A percentile compares a stretch with the other conserved stretches of the same genome.
These are phyloP conservation scores for Drosophila merina DNA, from an alignment of 2,888 invertebrate genomes.

Conservation along the genomic window DNA sequence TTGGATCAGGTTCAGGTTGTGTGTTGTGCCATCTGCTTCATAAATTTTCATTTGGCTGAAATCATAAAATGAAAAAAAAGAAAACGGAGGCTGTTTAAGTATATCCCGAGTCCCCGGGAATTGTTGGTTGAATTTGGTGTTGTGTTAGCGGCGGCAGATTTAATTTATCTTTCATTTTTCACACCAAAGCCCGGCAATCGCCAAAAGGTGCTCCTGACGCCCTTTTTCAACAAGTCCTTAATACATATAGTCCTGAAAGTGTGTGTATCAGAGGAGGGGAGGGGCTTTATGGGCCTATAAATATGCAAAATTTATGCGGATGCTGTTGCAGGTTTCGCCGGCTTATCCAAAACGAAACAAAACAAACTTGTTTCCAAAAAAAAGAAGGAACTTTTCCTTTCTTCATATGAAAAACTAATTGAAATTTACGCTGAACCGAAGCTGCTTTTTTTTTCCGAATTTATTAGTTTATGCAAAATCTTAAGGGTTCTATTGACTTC, in stretches of 20 bases:
- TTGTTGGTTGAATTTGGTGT: constrained; percentile 43
- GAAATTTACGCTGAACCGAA: constrained; percentile 70
- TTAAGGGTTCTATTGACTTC: constrained; percentile 24
- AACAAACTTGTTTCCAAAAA: background rate
- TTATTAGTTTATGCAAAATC: constrained; percentile 24
- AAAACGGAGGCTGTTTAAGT: constrained; percentile 25
- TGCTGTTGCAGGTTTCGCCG: constrained; percentile 28
- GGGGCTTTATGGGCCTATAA: constrained; percentile 49
- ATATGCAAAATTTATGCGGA: constrained; percentile 52
- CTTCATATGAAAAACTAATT: constrained; percentile 60
- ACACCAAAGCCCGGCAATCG: constrained; percentile 44
- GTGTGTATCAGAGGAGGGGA: background rate
- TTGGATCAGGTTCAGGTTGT: constrained; percentile 27
- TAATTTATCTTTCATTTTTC: constrained; percentile 55
- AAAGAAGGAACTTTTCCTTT: constrained; percentile 23
- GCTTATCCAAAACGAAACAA: constrained; percentile 27
- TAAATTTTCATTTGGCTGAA: constrained; percentile 73
- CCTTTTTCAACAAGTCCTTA: constrained; percentile 32
- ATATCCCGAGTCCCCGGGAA: constrained; percentile 34
- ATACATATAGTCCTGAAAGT: constrained; percentile 6
- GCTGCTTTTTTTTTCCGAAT: constrained; percentile 39
- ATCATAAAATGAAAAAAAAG: constrained; percentile 43
- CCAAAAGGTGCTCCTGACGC: constrained; percentile 41
- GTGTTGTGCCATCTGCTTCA: constrained; percentile 48
- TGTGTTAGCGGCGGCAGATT: constrained; percentile 28